phyloP scores from a whole-genome alignment of 2,113 vertebrate species.

The Mugil cephalus region DNA sequence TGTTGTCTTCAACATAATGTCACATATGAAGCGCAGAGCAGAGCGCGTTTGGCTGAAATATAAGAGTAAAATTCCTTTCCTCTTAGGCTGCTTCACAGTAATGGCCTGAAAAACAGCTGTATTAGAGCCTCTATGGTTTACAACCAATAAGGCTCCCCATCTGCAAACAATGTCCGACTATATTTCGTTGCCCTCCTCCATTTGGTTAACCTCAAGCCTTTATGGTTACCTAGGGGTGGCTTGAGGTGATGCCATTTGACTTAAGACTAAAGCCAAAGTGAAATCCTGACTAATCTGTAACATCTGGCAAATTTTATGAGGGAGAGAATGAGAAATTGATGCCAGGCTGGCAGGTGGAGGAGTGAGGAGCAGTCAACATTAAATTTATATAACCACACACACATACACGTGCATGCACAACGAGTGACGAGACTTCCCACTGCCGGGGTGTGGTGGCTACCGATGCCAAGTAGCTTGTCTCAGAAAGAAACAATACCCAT shows the following conservation, averaged over 20 bases:
- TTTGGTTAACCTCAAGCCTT: conserved; percentile 80
- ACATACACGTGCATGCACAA: conserved; percentile 26
- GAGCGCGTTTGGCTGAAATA: conserved; percentile 50
- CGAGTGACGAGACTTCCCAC: conserved; percentile 41
- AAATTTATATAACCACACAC: conserved; percentile 50
- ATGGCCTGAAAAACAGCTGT: conserved; percentile 73
- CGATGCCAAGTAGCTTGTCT: conserved; percentile 46
- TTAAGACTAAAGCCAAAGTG: conserved; percentile 67
- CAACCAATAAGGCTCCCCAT: conserved; percentile 74
- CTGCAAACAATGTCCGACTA: conserved; percentile 76
- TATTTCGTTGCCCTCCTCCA: conserved; percentile 76
- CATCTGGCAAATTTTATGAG: conserved; percentile 76
- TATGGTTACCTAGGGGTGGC: conserved; percentile 75
- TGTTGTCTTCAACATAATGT: conserved; percentile 48
- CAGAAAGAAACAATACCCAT: conserved; percentile 46
- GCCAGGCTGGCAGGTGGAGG: conserved; percentile 74
- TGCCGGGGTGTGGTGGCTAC: conserved; percentile 48
- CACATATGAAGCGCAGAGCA: conserved; percentile 41
- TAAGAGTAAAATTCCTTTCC: conserved; percentile 68
- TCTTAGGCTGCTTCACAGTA: conserved; percentile 68
- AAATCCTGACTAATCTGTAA: conserved; percentile 77
- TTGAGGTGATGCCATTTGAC: conserved; percentile 76
- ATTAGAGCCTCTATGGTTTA: conserved; percentile 73
- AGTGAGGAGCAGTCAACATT: conserved; percentile 47
- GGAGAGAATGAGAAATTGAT: conserved; percentile 47